Conservation (phyloP, 92 coral and sea anemone species). For the Paragorgia papillata region DNA sequence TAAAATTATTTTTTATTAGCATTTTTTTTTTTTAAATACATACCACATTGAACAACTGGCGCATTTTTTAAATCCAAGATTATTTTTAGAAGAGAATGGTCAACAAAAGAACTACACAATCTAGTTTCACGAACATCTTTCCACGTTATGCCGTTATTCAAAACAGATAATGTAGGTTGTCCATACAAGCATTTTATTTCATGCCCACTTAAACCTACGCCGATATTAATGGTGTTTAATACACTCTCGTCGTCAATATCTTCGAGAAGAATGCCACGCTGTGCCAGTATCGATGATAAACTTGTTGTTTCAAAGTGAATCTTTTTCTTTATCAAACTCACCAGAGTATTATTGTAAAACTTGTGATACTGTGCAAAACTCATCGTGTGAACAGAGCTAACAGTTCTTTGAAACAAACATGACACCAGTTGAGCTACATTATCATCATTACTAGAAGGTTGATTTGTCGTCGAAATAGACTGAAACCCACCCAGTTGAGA, state of each 20-base stretch:
- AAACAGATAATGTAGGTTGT: neutral
- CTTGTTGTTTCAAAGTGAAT: conserved; percentile 22
- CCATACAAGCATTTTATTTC: conserved; percentile 28
- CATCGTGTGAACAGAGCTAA: neutral
- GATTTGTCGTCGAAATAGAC: conserved; percentile 5
- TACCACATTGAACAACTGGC: conserved; percentile 27
- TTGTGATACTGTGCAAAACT: conserved; percentile 7
- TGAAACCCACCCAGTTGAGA: conserved; percentile 13
- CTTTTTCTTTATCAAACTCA: conserved; percentile 11
- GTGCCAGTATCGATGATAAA: neutral
- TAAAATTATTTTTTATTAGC: too few species aligned
- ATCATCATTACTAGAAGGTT: neutral
- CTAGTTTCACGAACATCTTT: conserved; percentile 1
- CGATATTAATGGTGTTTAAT: neutral
- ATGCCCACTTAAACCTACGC: neutral
- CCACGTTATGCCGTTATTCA: conserved; percentile 19
- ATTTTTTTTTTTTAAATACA: too few species aligned
- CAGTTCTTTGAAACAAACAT: conserved; percentile 11
- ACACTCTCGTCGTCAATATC: conserved; percentile 7
- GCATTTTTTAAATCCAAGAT: conserved; percentile 10
- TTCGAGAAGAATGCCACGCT: neutral
- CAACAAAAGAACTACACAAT: conserved; percentile 11
- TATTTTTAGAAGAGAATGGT: conserved; percentile 13
- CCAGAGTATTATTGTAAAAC: conserved; percentile 27
- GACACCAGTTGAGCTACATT: neutral